Base-by-base conservation (phyloP, 1,140 invertebrate genomes). In the Lepidurus apus region DNA sequence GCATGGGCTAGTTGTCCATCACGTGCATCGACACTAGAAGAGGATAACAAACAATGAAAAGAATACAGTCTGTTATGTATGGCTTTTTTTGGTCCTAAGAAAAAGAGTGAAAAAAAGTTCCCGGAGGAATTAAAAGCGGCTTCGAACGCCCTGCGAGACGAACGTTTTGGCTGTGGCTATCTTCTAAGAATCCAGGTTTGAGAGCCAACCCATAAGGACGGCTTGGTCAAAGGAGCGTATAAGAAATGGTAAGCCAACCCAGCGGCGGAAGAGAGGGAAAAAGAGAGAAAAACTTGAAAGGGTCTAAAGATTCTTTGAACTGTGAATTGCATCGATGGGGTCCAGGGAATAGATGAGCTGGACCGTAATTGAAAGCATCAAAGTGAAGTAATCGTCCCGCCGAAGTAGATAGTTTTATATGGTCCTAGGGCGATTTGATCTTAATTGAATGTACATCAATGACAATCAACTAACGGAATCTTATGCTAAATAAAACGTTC, bases 11-110 rank as follows among this genome's bases (percentile, higher is more conserved):
- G 43, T 24, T 79, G 73, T 5, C 43, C 74, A 43, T 79, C 78
- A 42, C 78, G 73, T 21, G 73, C 78, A 74, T 79, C 78, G 42
- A 79, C 78, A 76, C 78, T 79, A 75, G 43, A 74, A 34, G 34
- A 34, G 34, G 34, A 34, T 34, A 34, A 3, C 2, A 34, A 79
- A 78, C 65, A 21, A 73, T 17, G 26, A 9, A 34, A 77, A 78
- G 34, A 34, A 34, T 34, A 34, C 34, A 34, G 34, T 34, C 34
- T 34, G 26, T 34, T 34, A 34, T 34, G 2, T 1, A 3, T 34
- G 34, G 34, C 4, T 34, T 34, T 34, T 34, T 34, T 4, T 34
- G 34, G 34, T 34, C 34, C 34, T 24, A 11, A 77, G 7, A 78
- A 73, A 10, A 78, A 10, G 77, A 43, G 43, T 7, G 43, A 17